phyloP scores from a whole-genome alignment of 2,113 vertebrate genomes.

The Progne subis region DNA sequence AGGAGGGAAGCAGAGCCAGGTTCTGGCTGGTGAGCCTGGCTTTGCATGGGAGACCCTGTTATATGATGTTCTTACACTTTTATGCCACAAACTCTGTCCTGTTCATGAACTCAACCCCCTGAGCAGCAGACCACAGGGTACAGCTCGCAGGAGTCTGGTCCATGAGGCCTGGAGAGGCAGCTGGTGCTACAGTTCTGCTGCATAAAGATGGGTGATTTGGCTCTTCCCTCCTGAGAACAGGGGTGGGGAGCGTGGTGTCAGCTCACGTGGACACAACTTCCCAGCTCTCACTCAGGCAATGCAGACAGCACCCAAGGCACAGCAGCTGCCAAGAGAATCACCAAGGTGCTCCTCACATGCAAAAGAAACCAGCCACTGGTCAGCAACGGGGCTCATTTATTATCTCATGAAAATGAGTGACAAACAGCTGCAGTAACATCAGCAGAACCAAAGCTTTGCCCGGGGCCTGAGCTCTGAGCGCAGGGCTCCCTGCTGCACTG shows the following conservation, averaged over 20 bases:
- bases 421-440: slow-evolving; percentile 2
- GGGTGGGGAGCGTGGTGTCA: not conserved
- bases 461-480: not conserved
- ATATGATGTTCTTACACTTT: not conserved
- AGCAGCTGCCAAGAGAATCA: not conserved
- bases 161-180: not conserved
- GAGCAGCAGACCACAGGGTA: not conserved
- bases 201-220: not conserved
- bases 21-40: not conserved
- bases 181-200: not conserved
- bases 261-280: not conserved
- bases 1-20: not conserved
- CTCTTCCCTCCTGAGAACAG: not conserved
- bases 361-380: slow-evolving; percentile 10
- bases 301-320: not conserved
- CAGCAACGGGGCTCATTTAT: slow-evolving; percentile 43
- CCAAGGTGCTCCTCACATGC: not conserved
- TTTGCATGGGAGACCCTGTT: not conserved
- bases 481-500: not conserved
- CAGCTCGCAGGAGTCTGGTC: not conserved
- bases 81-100: not conserved
- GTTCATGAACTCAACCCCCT: not conserved
- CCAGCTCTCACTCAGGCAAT: not conserved
- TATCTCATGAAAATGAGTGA: slow-evolving; percentile 2
- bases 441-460: slow-evolving; percentile 45